Percentiles rank a stretch among this genome's conserved stretches.
Conservation (phyloP, 2,797 vertebrate species). For the Pipistrellus pipistrellus region DNA sequence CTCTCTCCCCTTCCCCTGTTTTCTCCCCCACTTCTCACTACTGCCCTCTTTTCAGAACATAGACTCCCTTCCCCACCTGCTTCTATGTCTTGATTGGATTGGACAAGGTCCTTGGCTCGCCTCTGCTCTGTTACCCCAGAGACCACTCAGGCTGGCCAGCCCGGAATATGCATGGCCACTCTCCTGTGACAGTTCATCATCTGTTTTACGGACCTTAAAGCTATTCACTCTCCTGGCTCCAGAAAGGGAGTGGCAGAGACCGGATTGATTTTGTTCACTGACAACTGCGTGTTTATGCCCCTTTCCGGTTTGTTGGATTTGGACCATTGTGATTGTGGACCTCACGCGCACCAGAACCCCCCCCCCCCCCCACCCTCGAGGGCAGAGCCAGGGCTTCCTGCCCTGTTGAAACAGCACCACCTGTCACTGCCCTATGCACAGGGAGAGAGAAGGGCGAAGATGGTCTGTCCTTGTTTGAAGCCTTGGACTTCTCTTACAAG, state of each 20-base stretch:
- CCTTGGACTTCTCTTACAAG: neutral
- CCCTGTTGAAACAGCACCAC: neutral
- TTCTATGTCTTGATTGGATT: slow-evolving; percentile 5
- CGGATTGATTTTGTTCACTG: slow-evolving; percentile 52
- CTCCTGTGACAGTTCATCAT: slow-evolving; percentile 82
- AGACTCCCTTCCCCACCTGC: neutral
- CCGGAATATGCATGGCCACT: slow-evolving; percentile 36
- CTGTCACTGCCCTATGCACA: too few relatives aligned
- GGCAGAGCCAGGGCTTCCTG: neutral
- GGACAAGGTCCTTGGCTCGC: neutral
- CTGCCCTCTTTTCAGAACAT: neutral
- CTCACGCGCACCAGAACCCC: neutral
- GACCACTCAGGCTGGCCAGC: slow-evolving; percentile 66
- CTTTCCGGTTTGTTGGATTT: neutral
- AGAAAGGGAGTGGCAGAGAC: slow-evolving; percentile 59
- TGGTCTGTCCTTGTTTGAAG: neutral
- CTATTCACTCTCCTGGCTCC: slow-evolving; percentile 59
- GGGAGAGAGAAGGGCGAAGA: neutral
- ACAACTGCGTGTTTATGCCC: slow-evolving; percentile 44
- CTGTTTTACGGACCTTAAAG: slow-evolving; percentile 82
- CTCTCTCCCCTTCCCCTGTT: neutral
- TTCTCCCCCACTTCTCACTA: neutral
- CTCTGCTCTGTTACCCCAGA: slow-evolving; percentile 73
- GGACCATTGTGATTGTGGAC: neutral
- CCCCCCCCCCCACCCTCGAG: fast-evolving